Base-by-base conservation (phyloP, 1,140 invertebrate genomes). In the Cyclargus thomasi region DNA sequence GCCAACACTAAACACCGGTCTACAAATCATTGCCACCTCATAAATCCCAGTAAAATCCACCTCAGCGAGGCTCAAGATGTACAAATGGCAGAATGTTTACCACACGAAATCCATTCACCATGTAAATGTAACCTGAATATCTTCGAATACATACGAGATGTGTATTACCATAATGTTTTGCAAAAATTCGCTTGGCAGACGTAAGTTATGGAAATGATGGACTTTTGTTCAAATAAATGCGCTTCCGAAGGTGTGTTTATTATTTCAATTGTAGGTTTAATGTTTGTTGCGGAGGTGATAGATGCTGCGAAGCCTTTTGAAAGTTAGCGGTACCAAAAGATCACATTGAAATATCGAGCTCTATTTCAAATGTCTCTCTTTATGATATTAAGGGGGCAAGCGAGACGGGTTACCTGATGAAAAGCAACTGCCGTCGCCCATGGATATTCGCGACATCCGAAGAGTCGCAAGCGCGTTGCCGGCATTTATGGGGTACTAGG, bases 101-200 rank as follows among this genome's bases (percentile, higher is more conserved):
- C 64, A 55, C 57, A 69, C 62, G 59, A 55, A 67, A 67, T 67
- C 22, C 59, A 67, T 66, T 57, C 67, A 22, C 62, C 21, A 67
- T 67, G 62, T 67, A 53, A 67, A 67, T 67, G 62, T 63, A 63
- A 67, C 67, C 39, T 67, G 67, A 67, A 67, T 67, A 67, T 63
- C 47, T 67, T 35, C 21, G 65, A 59, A 66, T 59, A 66, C 65
- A 66, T 66, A 59, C 65, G 65, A 59, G 53, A 66, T 66, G 65
- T 29, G 22, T 6, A 66, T 66, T 59, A 57, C 23, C 65, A 66
- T 66, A 66, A 66, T 66, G 65, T 59, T 66, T 66, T 36, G 53
- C 65, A 57, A 66, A 59, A 55, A 66, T 66, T 59, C 65, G 53
- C 35, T 59, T 57, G 65, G 55, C 65, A 57, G 55, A 59, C 57